Conservation (phyloP, 2,113 vertebrate genomes). For the Marmota flaviventris region DNA sequence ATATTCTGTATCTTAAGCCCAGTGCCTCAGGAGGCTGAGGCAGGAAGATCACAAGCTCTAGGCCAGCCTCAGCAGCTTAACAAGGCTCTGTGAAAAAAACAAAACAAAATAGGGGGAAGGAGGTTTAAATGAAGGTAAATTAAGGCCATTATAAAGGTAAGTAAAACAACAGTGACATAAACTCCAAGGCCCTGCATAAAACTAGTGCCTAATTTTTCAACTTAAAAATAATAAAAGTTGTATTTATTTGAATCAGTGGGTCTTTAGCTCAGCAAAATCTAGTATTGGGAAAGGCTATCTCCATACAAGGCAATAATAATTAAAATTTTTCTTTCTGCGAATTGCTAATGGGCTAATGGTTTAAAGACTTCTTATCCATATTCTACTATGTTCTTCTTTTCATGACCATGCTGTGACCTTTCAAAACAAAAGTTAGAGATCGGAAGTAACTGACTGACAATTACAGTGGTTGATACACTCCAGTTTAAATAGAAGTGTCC, state of each 20-base stretch:
- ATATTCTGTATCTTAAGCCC: not conserved
- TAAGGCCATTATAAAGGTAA: not conserved
- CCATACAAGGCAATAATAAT: constrained; percentile 63
- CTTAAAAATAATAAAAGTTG: constrained; percentile 27
- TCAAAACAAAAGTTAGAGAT: constrained; percentile 89
- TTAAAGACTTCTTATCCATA: constrained; percentile 80
- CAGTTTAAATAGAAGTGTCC: constrained; percentile 93
- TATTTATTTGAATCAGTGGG: constrained; percentile 11
- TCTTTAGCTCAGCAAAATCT: not conserved
- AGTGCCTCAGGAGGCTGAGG: too few relatives aligned
- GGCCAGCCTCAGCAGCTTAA: too few relatives aligned
- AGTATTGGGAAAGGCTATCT: constrained; percentile 35
- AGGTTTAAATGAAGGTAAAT: constrained; percentile 1
- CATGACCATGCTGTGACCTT: constrained; percentile 90
- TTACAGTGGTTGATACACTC: constrained; percentile 91
- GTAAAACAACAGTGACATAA: not conserved
- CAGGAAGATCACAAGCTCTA: too few relatives aligned
- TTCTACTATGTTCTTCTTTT: constrained; percentile 83
- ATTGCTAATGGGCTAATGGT: constrained; percentile 67
- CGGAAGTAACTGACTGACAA: constrained; percentile 92
- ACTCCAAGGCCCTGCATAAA: not conserved
- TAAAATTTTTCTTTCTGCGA: constrained; percentile 69
- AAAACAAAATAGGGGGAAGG: too few relatives aligned
- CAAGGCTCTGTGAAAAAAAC: too few relatives aligned
- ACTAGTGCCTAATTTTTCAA: constrained; percentile 7